Evolutionary conservation across 2,888 invertebrate species (phyloP).

Genomic region (Ditylenchus weischeri): DNA sequence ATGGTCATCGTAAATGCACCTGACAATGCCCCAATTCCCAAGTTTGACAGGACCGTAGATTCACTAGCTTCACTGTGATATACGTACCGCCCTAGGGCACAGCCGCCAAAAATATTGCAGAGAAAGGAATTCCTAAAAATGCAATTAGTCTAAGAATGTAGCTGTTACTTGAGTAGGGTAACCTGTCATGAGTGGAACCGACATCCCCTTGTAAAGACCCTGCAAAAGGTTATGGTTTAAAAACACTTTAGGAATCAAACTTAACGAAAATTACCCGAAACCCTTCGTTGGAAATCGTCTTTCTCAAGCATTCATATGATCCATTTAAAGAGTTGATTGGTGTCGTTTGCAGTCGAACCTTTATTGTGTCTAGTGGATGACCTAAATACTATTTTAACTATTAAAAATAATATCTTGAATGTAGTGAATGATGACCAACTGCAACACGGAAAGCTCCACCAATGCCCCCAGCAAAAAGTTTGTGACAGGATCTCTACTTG

Average conservation of each 20-base stretch:
- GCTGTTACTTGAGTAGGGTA: too few species aligned
- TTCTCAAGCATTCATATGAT: slow-evolving; percentile 33
- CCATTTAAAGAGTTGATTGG: neutral
- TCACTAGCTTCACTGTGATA: slow-evolving; percentile 1
- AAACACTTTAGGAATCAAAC: too few species aligned
- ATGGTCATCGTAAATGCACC: neutral
- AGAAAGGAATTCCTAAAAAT: slow-evolving; percentile 1
- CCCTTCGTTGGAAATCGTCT: slow-evolving; percentile 58
- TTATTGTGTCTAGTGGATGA: neutral
- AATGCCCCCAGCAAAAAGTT: neutral
- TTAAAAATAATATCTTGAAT: neutral
- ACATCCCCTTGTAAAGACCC: slow-evolving; percentile 6
- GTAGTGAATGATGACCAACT: neutral
- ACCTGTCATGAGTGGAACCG: neutral
- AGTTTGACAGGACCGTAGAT: neutral
- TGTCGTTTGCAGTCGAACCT: slow-evolving; percentile 5
- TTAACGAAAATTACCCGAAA: slow-evolving; percentile 43
- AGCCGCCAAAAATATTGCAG: slow-evolving; percentile 5
- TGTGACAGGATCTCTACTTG: slow-evolving; percentile 6
- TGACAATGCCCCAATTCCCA: neutral
- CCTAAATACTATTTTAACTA: neutral
- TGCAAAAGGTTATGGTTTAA: neutral
- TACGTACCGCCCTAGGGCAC: neutral
- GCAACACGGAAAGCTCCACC: neutral
- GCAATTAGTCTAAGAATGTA: too few species aligned